phyloP scores from a whole-genome alignment of 1,140 invertebrate genomes.

The Ceratosolen fusciceps region DNA sequence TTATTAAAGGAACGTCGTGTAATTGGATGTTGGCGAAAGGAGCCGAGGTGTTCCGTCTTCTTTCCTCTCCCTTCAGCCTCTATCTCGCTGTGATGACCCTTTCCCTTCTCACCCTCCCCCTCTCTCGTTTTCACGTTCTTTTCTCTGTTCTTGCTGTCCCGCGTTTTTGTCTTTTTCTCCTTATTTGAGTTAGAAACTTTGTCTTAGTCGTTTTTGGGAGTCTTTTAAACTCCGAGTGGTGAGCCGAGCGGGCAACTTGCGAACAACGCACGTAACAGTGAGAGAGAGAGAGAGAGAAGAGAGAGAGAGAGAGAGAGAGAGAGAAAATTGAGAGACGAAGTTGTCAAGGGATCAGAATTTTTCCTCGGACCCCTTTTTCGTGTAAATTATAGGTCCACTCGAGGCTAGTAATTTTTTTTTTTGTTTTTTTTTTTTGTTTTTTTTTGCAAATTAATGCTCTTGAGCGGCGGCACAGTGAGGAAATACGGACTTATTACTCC shows the following conservation, averaged over 20 bases:
- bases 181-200: constrained; percentile 15
- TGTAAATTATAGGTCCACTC: constrained; percentile 8
- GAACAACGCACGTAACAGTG: constrained; percentile 4
- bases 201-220: constrained; percentile 4
- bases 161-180: constrained; percentile 32
- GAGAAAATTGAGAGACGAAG: constrained; percentile 33
- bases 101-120: constrained; percentile 35
- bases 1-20: constrained; percentile 67
- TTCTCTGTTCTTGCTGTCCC: constrained; percentile 21
- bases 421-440: too few relatives aligned
- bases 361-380: constrained; percentile 6
- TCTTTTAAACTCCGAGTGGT: constrained; percentile 32
- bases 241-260: neutral
- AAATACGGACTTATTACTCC: constrained; percentile 11
- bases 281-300: too few relatives aligned
- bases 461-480: neutral
- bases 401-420: constrained; percentile 1
- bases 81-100: constrained; percentile 30
- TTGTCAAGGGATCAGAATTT: constrained; percentile 43
- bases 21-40: constrained; percentile 57
- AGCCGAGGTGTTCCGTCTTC: constrained; percentile 9
- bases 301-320: too few relatives aligned
- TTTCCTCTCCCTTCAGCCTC: neutral
- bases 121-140: constrained; percentile 26
- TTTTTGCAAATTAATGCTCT: constrained; percentile 3